Evolutionary conservation across 2,888 invertebrate species (phyloP).

Genomic region (Andrena chrysosceles): DNA sequence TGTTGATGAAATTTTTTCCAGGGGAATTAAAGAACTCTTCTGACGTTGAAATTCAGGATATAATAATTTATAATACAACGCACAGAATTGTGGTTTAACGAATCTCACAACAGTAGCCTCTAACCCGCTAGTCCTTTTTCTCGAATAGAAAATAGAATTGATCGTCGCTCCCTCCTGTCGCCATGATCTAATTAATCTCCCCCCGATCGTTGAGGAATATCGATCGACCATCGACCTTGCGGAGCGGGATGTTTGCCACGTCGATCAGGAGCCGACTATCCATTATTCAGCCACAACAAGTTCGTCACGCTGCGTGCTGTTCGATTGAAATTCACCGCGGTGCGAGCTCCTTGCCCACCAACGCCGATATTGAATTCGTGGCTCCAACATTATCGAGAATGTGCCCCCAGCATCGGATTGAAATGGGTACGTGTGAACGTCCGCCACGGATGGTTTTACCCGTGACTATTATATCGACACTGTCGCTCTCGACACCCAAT

Average conservation of each 20-base stretch:
- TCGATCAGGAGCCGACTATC: conserved; percentile 20
- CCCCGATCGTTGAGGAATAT: background rate
- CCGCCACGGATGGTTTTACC: conserved; percentile 15
- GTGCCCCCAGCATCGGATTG: conserved; percentile 39
- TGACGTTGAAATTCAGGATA: too few relatives aligned
- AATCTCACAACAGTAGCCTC: too few relatives aligned
- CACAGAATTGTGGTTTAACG: too few relatives aligned
- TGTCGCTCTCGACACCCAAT: conserved; percentile 3
- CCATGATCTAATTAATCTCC: background rate
- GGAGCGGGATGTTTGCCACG: conserved; percentile 4
- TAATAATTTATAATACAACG: too few relatives aligned
- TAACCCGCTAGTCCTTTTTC: too few relatives aligned
- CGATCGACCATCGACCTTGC: background rate
- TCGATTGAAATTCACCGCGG: conserved; percentile 53
- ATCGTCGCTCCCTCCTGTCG: too few relatives aligned
- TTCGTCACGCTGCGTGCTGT: conserved; percentile 40
- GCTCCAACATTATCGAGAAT: conserved; percentile 49
- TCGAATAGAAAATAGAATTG: too few relatives aligned
- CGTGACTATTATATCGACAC: conserved; percentile 9
- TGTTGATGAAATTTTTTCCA: background rate
- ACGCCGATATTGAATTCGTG: conserved; percentile 54
- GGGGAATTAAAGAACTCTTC: too few relatives aligned
- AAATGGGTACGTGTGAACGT: conserved; percentile 32
- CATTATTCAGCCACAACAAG: conserved; percentile 44
- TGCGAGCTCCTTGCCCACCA: conserved; percentile 28